Evolutionary conservation across 2,797 vertebrate species (phyloP).

Genomic region (Mastacembelus armatus): DNA sequence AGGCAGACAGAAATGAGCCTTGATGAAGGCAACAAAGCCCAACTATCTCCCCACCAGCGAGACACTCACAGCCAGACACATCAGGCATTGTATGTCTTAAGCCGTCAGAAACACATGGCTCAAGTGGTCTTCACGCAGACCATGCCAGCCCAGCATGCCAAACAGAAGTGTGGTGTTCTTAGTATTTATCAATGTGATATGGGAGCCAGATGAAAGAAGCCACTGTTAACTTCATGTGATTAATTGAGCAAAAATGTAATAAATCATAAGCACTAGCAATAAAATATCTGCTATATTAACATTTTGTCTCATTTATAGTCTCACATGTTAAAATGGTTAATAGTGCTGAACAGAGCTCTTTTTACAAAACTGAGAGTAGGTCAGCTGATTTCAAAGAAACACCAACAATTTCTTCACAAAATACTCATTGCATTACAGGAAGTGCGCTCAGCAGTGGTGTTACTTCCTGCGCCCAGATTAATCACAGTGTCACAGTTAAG

Average conservation of each 20-base stretch:
- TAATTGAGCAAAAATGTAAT: constrained; percentile 10
- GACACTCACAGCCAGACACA: constrained; percentile 69
- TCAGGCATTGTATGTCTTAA: constrained; percentile 64
- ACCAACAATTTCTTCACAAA: constrained; percentile 64
- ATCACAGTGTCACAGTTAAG: constrained; percentile 51
- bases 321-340: constrained; percentile 20
- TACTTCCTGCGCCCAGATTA: constrained; percentile 79
- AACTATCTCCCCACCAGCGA: constrained; percentile 62
- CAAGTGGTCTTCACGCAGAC: constrained; percentile 70
- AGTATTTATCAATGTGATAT: constrained; percentile 32
- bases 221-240: not conserved
- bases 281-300: not conserved
- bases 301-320: constrained; percentile 9
- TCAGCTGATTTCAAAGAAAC: constrained; percentile 82
- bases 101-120: constrained; percentile 55
- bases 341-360: constrained; percentile 34
- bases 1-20: constrained; percentile 60
- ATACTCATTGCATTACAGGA: constrained; percentile 81
- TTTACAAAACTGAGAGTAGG: constrained; percentile 62
- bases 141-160: constrained; percentile 41
- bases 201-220: constrained; percentile 22
- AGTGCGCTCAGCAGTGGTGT: constrained; percentile 74
- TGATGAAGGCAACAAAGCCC: constrained; percentile 70
- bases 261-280: constrained; percentile 6
- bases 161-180: constrained; percentile 43